phyloP scores from a whole-genome alignment of 1,140 invertebrate species.

The Brachionus paranguensis region DNA sequence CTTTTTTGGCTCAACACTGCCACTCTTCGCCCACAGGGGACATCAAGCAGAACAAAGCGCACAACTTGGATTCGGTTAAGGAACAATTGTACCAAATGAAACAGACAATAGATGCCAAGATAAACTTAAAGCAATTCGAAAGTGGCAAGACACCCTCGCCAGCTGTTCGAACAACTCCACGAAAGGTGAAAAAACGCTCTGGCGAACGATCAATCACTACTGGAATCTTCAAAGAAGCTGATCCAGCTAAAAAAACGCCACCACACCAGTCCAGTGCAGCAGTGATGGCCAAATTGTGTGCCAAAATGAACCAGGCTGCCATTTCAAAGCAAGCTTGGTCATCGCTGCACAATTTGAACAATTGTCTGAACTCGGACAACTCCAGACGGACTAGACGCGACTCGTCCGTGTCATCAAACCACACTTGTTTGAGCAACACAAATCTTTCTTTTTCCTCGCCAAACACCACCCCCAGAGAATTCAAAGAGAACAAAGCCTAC shows the following conservation, averaged over 20 bases:
- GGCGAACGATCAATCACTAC: slow-evolving; percentile 25
- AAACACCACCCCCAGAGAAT: slow-evolving; percentile 8
- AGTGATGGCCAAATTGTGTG: neutral
- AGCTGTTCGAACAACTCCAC: neutral
- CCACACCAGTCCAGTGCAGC: neutral
- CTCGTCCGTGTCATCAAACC: neutral
- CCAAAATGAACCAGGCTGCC: neutral
- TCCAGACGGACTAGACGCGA: neutral
- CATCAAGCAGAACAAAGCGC: neutral
- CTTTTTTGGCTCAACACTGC: too few relatives aligned
- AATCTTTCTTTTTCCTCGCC: neutral
- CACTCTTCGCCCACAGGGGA: too few relatives aligned
- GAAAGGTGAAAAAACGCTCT: slow-evolving; percentile 38
- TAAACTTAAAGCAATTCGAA: neutral
- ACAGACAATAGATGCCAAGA: slow-evolving; percentile 21
- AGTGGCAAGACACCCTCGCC: neutral
- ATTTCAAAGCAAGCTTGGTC: neutral
- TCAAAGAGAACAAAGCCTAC: slow-evolving; percentile 37
- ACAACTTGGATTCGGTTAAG: slow-evolving; percentile 6
- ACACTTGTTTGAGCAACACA: neutral
- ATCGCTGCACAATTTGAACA: neutral
- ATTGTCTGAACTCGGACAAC: neutral
- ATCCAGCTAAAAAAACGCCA: too few relatives aligned
- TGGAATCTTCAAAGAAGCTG: neutral
- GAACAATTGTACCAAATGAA: slow-evolving; percentile 37